phyloP scores from a whole-genome alignment of 2,888 invertebrate species.

The Xiphydria camelus region DNA sequence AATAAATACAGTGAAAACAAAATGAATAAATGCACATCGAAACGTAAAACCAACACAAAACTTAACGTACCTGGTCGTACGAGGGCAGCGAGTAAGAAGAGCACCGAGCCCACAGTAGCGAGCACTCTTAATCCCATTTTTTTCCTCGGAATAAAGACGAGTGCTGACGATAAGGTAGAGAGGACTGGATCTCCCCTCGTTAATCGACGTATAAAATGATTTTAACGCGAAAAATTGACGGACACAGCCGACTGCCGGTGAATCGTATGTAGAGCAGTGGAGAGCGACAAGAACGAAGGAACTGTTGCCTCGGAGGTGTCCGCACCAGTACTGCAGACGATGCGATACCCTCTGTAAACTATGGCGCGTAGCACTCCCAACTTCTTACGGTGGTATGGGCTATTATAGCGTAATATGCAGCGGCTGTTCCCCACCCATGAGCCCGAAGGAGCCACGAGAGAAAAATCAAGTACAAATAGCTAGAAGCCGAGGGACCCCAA shows the following conservation, averaged over 20 bases:
- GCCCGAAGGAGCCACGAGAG: not conserved
- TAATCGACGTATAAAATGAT: too few species aligned
- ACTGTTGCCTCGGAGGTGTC: conserved; percentile 19
- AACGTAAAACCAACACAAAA: too few species aligned
- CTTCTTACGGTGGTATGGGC: conserved; percentile 21
- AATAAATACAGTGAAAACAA: too few species aligned
- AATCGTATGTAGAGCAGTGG: conserved; percentile 12
- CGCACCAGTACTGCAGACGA: conserved; percentile 25
- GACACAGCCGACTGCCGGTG: too few species aligned
- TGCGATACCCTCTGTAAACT: conserved; percentile 25
- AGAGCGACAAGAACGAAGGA: conserved; percentile 14
- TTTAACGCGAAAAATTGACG: too few species aligned
- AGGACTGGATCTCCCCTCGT: too few species aligned
- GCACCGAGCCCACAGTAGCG: too few species aligned
- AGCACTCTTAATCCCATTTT: not conserved
- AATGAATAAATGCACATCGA: too few species aligned
- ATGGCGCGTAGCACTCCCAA: conserved; percentile 24
- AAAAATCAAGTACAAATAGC: not conserved
- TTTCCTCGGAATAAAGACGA: not conserved
- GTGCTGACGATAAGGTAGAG: not conserved
- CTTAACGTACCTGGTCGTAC: too few species aligned
- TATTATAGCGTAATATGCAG: conserved; percentile 19
- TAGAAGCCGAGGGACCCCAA: not conserved
- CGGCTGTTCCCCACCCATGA: not conserved
- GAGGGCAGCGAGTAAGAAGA: not conserved